Percentiles rank a stretch among this genome's conserved stretches.
phyloP scores from a whole-genome alignment of 2,888 invertebrate species.

The Netelia fuscicornis region DNA sequence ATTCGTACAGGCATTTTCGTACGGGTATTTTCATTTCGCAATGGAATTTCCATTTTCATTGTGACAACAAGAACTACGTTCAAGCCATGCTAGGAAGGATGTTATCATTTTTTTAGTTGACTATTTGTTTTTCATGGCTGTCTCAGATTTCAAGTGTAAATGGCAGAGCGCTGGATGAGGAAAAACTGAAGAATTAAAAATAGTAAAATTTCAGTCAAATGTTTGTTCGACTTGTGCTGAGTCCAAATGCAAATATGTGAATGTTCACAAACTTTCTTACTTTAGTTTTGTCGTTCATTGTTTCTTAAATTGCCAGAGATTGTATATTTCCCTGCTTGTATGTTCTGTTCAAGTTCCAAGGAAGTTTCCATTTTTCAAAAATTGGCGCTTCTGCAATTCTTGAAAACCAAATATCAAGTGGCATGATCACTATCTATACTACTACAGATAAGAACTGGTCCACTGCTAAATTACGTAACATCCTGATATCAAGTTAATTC shows the following conservation, averaged over 20 bases:
- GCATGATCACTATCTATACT: too few relatives aligned
- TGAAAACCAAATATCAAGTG: neutral
- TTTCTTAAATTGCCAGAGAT: too few relatives aligned
- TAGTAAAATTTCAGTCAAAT: too few relatives aligned
- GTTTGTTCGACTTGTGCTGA: too few relatives aligned
- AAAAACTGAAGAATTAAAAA: too few relatives aligned
- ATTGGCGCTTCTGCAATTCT: neutral
- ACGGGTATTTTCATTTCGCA: constrained; percentile 25
- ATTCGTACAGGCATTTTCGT: constrained; percentile 13
- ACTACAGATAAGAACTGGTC: neutral
- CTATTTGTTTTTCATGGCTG: constrained; percentile 11
- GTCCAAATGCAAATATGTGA: too few relatives aligned
- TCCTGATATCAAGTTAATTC: neutral
- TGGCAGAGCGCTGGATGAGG: too few relatives aligned
- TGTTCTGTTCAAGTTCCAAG: too few relatives aligned
- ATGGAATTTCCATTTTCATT: constrained; percentile 11
- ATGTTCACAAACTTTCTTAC: too few relatives aligned
- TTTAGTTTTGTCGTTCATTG: too few relatives aligned
- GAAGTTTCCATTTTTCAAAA: neutral
- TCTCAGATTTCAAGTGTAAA: constrained; percentile 23
- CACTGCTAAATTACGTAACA: constrained; percentile 30
- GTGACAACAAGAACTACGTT: constrained; percentile 27
- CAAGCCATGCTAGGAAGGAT: constrained; percentile 7
- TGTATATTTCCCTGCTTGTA: too few relatives aligned
- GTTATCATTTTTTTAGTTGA: constrained; percentile 1